These are phyloP conservation scores for Cranoglanis bouderius DNA, from an alignment of 2,113 vertebrate genomes.

Conservation along the genomic window DNA sequence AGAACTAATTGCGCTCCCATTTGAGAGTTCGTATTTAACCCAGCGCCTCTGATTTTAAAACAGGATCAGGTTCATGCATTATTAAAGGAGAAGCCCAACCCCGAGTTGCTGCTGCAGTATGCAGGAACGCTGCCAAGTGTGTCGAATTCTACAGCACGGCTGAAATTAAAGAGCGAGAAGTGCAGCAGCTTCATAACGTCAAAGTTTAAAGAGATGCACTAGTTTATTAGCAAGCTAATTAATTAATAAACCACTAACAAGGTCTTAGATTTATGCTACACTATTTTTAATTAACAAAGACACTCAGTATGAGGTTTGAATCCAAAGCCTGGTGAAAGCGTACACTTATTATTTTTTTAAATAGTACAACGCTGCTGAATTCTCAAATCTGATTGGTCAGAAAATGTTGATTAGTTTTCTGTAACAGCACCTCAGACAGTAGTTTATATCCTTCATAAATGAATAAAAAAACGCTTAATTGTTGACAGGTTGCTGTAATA, in stretches of 20 bases:
- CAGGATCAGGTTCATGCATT: constrained; percentile 52
- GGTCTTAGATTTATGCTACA: not conserved
- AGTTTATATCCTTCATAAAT: not conserved
- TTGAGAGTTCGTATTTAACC: not conserved
- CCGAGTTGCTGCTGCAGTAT: not conserved
- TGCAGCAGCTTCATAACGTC: constrained; percentile 14
- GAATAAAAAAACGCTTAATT: not conserved
- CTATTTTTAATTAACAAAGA: not conserved
- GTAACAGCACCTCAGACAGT: not conserved
- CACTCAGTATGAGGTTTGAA: not conserved
- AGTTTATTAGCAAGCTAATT: not conserved
- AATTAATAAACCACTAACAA: not conserved
- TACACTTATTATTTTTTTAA: not conserved
- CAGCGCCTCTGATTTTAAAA: constrained; percentile 13
- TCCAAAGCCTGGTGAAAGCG: not conserved
- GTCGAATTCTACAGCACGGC: constrained; percentile 4
- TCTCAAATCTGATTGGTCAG: not conserved
- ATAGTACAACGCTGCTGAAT: not conserved
- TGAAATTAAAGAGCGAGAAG: not conserved
- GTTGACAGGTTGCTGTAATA: not conserved
- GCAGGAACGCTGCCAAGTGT: not conserved
- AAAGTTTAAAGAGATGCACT: not conserved
- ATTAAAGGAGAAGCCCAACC: constrained; percentile 47
- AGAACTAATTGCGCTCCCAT: not conserved
- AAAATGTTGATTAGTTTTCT: not conserved